Conservation (phyloP, 2,888 invertebrate genomes). For the Mayetiola destructor region DNA sequence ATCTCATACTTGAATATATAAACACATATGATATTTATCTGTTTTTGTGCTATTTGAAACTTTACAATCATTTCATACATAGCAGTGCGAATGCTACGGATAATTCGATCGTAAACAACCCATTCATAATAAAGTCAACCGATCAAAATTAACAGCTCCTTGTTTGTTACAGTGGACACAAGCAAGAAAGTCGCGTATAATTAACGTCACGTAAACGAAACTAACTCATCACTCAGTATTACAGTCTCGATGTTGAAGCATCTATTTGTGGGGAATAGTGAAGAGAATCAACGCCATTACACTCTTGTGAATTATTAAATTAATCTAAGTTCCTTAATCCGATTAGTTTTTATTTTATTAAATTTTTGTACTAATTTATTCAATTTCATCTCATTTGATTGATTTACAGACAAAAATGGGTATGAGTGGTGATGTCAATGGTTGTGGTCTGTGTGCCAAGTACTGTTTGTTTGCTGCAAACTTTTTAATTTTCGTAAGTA, state of each 20-base stretch:
- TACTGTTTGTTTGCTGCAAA: slow-evolving; percentile 72
- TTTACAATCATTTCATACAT: too few relatives aligned
- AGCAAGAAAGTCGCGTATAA: not conserved
- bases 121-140: too few relatives aligned
- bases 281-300: slow-evolving; percentile 6
- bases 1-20: too few relatives aligned
- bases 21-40: too few relatives aligned
- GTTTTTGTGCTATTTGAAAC: too few relatives aligned
- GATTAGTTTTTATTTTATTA: not conserved
- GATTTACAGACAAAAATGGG: slow-evolving; percentile 42
- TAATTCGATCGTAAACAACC: too few relatives aligned
- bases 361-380: not conserved
- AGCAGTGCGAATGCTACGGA: too few relatives aligned
- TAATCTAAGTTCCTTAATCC: not conserved
- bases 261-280: not conserved
- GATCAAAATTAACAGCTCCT: not conserved
- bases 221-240: not conserved
- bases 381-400: not conserved
- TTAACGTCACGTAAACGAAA: not conserved
- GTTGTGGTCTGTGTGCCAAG: slow-evolving; percentile 79
- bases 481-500: slow-evolving; percentile 74
- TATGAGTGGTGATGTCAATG: slow-evolving; percentile 69
- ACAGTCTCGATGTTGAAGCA: not conserved
- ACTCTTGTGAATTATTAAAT: not conserved
- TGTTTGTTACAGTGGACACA: not conserved